Base-by-base conservation (phyloP, 1,140 invertebrate species). In the Mya arenaria region DNA sequence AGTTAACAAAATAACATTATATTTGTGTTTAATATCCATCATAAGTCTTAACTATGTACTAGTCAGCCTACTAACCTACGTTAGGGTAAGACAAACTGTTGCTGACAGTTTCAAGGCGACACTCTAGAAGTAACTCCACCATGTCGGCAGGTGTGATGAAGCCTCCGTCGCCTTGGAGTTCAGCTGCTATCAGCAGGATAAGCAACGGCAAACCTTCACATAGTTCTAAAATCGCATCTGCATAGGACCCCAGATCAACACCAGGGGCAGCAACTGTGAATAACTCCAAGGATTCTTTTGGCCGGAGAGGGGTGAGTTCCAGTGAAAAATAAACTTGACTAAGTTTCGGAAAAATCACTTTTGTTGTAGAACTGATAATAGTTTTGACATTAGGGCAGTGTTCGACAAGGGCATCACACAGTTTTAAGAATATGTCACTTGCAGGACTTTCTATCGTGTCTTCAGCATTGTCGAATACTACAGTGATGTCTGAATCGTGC, bases 391-490 rank as follows among this genome's bases (percentile, higher is more conserved):
- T 15, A 1, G 23, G 25, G 15, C 41, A 58, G 0, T 39, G 19
- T 41, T 55, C 55, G 2, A 63, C 48, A 10, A 79, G 23, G 4
- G 41, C 48, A 19, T 28, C 34, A 41, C 23, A 28, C 15, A 79
- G 25, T n/a, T 39, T 15, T 62, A 79, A 17, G 13, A 79, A 68
- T 25, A 4, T 25, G 44, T 68, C 75, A 30, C 37, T 55, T 13
- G 30, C 25, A 0, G 25, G 10, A n/a, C 44, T n/a, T 39, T 79
- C 75, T 30, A 79, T 68, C 2, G 34, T 28, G 37, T 79, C 62
- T 44, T 79, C 75, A 15, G 62, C 62, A 41, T 79, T 79, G 48
- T 79, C 75, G 56, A 79, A 56, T 23, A 55, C 15, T 30, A 79
- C 30, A 32, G 48, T 32, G 19, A 66, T n/a, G 19, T 19, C n/a